Conservation (phyloP, 2,113 vertebrate species). For the Prochilodus magdalenae region DNA sequence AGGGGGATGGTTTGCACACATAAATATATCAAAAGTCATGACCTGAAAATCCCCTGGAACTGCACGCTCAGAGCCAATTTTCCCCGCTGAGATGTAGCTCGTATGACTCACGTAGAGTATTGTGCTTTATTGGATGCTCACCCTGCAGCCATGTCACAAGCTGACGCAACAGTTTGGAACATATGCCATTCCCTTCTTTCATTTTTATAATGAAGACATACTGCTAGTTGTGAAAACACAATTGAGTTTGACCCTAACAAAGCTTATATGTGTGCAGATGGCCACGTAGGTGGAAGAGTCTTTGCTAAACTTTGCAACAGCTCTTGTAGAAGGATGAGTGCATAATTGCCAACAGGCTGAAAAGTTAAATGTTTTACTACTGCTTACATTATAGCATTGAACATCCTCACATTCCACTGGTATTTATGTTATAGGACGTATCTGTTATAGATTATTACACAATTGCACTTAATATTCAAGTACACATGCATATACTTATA, state of each 20-base stretch:
- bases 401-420: neutral
- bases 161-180: neutral
- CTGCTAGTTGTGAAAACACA: neutral
- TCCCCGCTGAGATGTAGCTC: slow-evolving; percentile 42
- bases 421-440: neutral
- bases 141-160: neutral
- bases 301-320: neutral
- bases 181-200: neutral
- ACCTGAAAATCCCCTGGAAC: slow-evolving; percentile 53
- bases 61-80: slow-evolving; percentile 34
- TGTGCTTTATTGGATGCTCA: neutral
- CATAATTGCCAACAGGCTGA: neutral
- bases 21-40: slow-evolving; percentile 53
- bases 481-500: no score
- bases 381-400: neutral
- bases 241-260: neutral
- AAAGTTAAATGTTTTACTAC: neutral
- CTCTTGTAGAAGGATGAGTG: neutral
- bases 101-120: neutral
- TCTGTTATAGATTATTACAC: neutral
- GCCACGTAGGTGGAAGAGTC: neutral
- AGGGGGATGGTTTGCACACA: slow-evolving; percentile 24
- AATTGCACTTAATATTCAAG: no score
- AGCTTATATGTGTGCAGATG: neutral
- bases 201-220: neutral